Conservation (phyloP, 2,797 vertebrate species). For the Danio albolineatus region DNA sequence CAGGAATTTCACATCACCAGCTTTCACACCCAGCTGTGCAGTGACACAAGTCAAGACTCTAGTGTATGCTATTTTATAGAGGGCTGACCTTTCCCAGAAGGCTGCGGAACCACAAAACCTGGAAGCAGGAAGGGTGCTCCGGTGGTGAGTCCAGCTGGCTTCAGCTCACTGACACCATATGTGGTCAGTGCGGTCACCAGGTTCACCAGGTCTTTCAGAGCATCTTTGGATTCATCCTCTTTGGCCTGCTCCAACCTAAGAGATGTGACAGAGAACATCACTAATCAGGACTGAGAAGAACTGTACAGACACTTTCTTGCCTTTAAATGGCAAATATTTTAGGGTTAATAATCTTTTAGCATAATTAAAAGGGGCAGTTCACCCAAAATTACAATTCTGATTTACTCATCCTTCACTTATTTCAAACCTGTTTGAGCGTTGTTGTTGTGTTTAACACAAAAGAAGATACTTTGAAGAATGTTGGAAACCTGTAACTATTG, state of each 20-base stretch:
- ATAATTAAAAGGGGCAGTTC: no score
- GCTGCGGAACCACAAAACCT: slow-evolving; percentile 93
- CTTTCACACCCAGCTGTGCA: slow-evolving; percentile 26
- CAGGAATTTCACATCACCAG: slow-evolving; percentile 46
- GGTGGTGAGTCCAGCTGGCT: slow-evolving; percentile 92
- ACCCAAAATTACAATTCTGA: no score
- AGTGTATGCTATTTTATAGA: slow-evolving; percentile 31
- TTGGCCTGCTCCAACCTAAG: slow-evolving; percentile 95
- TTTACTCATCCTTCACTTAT: no score
- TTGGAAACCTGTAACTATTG: no score
- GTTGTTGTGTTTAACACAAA: no score
- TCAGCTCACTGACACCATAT: slow-evolving; percentile 92
- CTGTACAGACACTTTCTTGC: not conserved
- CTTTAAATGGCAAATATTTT: not conserved
- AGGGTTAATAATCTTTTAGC: not conserved
- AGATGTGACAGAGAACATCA: not conserved
- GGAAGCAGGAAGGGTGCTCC: slow-evolving; percentile 96
- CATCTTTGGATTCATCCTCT: slow-evolving; percentile 95
- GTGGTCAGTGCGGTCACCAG: slow-evolving; percentile 95
- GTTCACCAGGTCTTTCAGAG: slow-evolving; percentile 95
- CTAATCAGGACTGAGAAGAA: not conserved
- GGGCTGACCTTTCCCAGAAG: slow-evolving; percentile 90
- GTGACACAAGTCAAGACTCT: slow-evolving; percentile 26
- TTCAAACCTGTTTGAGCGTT: no score
- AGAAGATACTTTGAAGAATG: no score